A percentile compares a stretch with the other conserved stretches of the same genome.
Evolutionary conservation across 2,888 invertebrate species (phyloP).

Genomic region (Ormyrus thymus): DNA sequence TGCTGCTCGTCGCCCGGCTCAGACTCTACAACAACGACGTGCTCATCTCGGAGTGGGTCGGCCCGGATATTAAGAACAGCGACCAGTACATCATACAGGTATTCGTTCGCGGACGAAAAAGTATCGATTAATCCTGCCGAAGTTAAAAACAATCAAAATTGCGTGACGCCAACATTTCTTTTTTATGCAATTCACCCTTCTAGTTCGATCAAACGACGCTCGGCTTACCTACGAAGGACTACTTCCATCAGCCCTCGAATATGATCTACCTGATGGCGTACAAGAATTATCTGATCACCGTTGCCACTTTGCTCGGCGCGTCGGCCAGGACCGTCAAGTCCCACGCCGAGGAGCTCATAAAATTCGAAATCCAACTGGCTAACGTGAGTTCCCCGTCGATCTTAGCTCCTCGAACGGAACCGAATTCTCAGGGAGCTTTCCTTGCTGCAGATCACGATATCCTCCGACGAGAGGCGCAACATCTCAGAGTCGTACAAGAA

Average conservation of each 20-base stretch:
- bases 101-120: no score
- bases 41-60: conserved; percentile 90
- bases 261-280: conserved; percentile 86
- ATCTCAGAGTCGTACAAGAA: conserved; percentile 89
- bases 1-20: conserved; percentile 83
- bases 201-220: conserved; percentile 89
- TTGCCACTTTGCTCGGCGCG: conserved; percentile 85
- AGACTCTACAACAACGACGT: conserved; percentile 90
- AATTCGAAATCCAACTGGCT: conserved; percentile 87
- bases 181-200: background rate
- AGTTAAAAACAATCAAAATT: no score
- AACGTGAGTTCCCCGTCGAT: conserved; percentile 71
- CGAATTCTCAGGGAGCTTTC: no score
- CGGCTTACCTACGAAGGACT: conserved; percentile 85
- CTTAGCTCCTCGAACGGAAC: no score
- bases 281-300: conserved; percentile 83
- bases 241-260: conserved; percentile 84
- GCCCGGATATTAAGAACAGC: conserved; percentile 95
- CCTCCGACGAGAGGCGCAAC: conserved; percentile 87
- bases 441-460: conserved; percentile 81
- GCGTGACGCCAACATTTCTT: no score
- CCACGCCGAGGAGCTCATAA: conserved; percentile 84
- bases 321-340: conserved; percentile 78
- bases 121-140: background rate
- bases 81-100: conserved; percentile 89